phyloP scores from a whole-genome alignment of 2,888 invertebrate genomes.

The Tridacna gigas region DNA sequence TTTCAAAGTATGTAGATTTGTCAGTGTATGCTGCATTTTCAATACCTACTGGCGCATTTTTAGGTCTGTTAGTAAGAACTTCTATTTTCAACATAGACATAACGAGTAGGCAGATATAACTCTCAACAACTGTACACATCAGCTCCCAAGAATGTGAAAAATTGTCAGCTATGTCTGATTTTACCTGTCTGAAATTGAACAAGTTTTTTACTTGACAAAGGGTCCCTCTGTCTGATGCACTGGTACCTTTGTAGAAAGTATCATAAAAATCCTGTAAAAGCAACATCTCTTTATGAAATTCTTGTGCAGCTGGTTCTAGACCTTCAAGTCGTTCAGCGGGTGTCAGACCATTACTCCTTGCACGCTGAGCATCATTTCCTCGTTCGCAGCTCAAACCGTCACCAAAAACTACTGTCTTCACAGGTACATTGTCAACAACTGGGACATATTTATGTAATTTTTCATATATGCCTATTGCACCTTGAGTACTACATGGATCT shows the following conservation, averaged over 20 bases:
- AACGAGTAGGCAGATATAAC: no score
- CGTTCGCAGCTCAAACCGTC: no score
- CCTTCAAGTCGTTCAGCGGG: no score
- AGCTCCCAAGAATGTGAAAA: no score
- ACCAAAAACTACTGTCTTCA: conserved; percentile 41
- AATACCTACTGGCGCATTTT: conserved; percentile 27
- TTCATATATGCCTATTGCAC: conserved; percentile 36
- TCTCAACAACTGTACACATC: no score
- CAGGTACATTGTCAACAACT: conserved; percentile 18
- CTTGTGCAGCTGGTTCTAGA: no score
- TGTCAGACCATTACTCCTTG: no score
- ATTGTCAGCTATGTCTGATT: no score
- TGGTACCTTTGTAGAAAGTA: conserved; percentile 47
- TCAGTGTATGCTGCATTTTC: conserved; percentile 22
- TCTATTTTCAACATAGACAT: no score
- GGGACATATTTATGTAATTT: conserved; percentile 23
- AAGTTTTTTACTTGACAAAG: conserved; percentile 24
- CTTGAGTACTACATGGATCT: conserved; percentile 41
- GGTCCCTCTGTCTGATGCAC: conserved; percentile 40
- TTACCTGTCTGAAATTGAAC: no score
- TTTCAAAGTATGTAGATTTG: conserved; percentile 31
- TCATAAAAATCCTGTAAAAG: conserved; percentile 56
- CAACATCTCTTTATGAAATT: no score
- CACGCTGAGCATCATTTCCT: no score
- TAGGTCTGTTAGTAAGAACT: conserved; percentile 32